Percentiles rank a stretch among this genome's conserved stretches.
These are phyloP conservation scores for Acromyrmex heyeri DNA, from an alignment of 1,140 invertebrate species.

Conservation along the genomic window DNA sequence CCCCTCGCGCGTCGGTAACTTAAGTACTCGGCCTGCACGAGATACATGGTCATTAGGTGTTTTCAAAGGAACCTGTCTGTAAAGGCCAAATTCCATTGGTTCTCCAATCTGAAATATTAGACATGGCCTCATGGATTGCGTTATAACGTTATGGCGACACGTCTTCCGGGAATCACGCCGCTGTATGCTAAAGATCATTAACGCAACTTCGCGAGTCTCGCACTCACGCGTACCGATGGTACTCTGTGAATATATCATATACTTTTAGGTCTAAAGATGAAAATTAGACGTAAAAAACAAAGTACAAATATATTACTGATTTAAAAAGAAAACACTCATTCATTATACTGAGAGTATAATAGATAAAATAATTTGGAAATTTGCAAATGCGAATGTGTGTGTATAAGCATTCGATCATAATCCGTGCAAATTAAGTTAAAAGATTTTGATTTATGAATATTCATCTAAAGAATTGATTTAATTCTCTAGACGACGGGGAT, in stretches of 20 bases:
- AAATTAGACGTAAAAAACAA: not conserved
- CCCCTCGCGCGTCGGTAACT: constrained; percentile 29
- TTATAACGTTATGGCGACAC: constrained; percentile 17
- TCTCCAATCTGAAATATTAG: constrained; percentile 36
- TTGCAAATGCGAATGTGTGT: not conserved
- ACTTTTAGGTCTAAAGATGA: not conserved
- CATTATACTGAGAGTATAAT: not conserved
- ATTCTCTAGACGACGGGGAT: too few relatives aligned
- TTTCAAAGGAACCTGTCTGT: constrained; percentile 20
- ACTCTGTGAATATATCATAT: not conserved
- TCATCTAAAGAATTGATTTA: not conserved
- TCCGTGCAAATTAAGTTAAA: not conserved
- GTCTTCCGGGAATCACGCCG: constrained; percentile 21
- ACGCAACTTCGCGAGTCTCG: not conserved
- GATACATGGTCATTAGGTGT: constrained; percentile 38
- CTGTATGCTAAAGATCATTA: constrained; percentile 25
- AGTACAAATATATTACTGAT: not conserved
- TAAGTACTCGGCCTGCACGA: constrained; percentile 13
- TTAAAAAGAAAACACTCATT: not conserved
- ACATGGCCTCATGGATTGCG: not conserved
- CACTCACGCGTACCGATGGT: not conserved
- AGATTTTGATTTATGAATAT: constrained; percentile 4
- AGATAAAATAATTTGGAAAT: not conserved
- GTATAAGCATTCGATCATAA: not conserved
- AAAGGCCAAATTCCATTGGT: constrained; percentile 43